Evolutionary conservation across 2,888 invertebrate genomes (phyloP).

Genomic region (Macropis europaea): DNA sequence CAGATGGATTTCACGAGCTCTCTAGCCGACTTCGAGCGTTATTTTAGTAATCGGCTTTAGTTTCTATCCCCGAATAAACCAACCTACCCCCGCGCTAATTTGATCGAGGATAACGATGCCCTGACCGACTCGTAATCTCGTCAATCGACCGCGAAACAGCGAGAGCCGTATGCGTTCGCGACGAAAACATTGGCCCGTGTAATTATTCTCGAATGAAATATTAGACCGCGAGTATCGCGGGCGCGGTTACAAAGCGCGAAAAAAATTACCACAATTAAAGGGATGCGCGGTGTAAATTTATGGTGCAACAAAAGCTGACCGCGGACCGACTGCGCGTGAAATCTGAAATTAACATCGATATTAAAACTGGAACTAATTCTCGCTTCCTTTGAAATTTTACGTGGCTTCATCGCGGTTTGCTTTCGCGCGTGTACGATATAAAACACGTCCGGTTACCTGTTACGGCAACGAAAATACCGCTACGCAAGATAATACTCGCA

Average conservation of each 20-base stretch:
- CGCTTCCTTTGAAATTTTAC: constrained; percentile 14
- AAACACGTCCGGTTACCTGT: not conserved
- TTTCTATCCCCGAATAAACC: too few relatives aligned
- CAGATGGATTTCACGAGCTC: not conserved
- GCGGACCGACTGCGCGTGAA: not conserved
- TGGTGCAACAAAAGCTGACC: not conserved
- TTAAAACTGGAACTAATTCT: constrained; percentile 39
- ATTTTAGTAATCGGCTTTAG: constrained; percentile 18
- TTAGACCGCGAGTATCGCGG: not conserved
- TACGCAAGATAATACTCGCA: not conserved
- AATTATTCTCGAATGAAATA: constrained; percentile 28
- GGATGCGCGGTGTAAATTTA: constrained; percentile 30
- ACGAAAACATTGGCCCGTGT: not conserved
- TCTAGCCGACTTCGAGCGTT: not conserved
- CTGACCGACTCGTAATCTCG: too few relatives aligned
- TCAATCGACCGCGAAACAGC: too few relatives aligned
- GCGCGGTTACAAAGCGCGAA: not conserved
- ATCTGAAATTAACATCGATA: constrained; percentile 47
- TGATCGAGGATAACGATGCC: too few relatives aligned
- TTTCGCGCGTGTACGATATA: not conserved
- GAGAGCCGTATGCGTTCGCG: not conserved
- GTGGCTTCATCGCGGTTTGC: not conserved
- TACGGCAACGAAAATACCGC: not conserved
- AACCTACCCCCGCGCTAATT: too few relatives aligned
- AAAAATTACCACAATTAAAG: constrained; percentile 5